phyloP scores from a whole-genome alignment of 2,888 invertebrate species.

The Tyria jacobaeae region DNA sequence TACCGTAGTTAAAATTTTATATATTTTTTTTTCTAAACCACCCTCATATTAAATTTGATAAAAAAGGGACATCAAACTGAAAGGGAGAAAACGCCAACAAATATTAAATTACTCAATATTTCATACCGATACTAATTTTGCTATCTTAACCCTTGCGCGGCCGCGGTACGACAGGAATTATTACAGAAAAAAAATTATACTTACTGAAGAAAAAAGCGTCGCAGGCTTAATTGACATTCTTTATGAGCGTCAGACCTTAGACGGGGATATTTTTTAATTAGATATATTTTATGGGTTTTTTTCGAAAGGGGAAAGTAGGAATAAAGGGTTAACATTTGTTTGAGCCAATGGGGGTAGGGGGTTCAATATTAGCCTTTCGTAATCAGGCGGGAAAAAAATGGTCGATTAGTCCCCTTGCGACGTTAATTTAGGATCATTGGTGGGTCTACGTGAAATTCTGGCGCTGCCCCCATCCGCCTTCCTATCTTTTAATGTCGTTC shows the following conservation, averaged over 20 bases:
- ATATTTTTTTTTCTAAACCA: neutral
- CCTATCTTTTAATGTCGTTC: conserved; percentile 71
- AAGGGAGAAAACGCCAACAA: conserved; percentile 62
- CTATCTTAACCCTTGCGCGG: conserved; percentile 84
- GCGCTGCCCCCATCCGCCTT: conserved; percentile 42
- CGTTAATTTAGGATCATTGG: conserved; percentile 86
- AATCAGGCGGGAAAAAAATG: conserved; percentile 86
- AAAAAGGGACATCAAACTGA: conserved; percentile 54
- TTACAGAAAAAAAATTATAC: conserved; percentile 71
- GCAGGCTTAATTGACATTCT: conserved; percentile 86
- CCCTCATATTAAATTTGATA: conserved; percentile 59
- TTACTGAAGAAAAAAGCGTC: conserved; percentile 73
- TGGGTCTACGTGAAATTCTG: conserved; percentile 68
- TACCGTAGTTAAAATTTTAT: conserved; percentile 5
- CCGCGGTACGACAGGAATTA: conserved; percentile 82
- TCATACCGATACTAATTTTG: conserved; percentile 86
- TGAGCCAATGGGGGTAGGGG: conserved; percentile 76
- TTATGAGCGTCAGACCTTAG: conserved; percentile 86
- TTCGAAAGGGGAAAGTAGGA: conserved; percentile 81
- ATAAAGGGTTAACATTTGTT: conserved; percentile 87
- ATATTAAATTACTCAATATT: conserved; percentile 86
- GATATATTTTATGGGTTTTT: conserved; percentile 87
- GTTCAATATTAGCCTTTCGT: conserved; percentile 85
- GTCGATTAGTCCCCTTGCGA: conserved; percentile 81
- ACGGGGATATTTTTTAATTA: conserved; percentile 87